Base-by-base conservation (phyloP, 2,113 vertebrate genomes). In the Carassius carassius region DNA sequence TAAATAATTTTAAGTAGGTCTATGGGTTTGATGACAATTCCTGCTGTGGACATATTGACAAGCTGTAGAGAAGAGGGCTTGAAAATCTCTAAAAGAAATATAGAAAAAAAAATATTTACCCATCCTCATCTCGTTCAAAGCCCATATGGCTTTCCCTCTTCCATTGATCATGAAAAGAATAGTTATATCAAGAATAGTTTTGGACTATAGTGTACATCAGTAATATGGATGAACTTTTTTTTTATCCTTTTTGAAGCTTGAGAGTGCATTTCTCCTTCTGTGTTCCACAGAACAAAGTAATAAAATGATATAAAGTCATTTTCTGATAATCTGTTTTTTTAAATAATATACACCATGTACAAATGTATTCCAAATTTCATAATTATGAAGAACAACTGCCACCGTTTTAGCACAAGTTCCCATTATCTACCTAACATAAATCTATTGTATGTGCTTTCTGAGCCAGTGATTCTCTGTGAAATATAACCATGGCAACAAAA, bases 401-500 rank as follows among this genome's bases (percentile, higher is more conserved):
- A 9, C 32, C 17, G 8, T n/a, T 60, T 60, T 21, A 78, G 54
- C 9, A 35, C 47, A 78, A 37, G 54, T 37, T 21, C 49, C 76
- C 8, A 23, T 60, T 78, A 35, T 58, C 72, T 41, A 72, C 25
- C 63, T 69, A 19, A 49, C 16, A 72, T 54, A 82, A 82, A 72
- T 25, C 17, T 25, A 41, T 56, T 56, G 32, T 37, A 16, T 1
- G 9, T 82, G 49, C 74, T 70, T 63, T 79, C 67, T 16, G 65
- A 70, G 75, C 54, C 81, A 49, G 6, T 51, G 44, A 74, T 70
- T 79, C 14, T 77, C 63, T 49, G 51, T 62, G 32, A 83, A 69
- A 49, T 49, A 74, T 82, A 83, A 84, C 81, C 65, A 69, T 86
- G 44, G 78, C 77, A 86, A 88, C 81, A 84, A 86, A 60, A 49